phyloP scores from a whole-genome alignment of 92 coral and sea anemone species.

The Porites cylindrica region DNA sequence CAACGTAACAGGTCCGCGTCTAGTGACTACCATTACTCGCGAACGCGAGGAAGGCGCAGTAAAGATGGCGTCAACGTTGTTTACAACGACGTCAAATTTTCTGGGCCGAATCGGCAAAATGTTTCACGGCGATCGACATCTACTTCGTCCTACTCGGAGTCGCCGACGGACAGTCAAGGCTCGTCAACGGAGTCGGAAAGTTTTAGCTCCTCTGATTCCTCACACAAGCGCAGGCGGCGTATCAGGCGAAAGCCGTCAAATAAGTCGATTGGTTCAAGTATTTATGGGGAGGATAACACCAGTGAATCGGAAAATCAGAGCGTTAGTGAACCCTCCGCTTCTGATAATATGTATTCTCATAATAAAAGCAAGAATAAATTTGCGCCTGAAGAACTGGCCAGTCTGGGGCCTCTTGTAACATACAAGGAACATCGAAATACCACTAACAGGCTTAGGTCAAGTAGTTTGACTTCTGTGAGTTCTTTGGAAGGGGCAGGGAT shows the following conservation, averaged over 20 bases:
- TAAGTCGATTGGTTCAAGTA: slow-evolving; percentile 89
- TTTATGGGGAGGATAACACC: slow-evolving; percentile 90
- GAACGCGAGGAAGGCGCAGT: slow-evolving; percentile 56
- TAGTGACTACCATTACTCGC: slow-evolving; percentile 45
- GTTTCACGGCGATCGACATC: slow-evolving; percentile 19
- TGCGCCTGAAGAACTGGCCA: slow-evolving; percentile 20
- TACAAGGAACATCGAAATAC: slow-evolving; percentile 56
- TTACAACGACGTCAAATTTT: slow-evolving; percentile 48
- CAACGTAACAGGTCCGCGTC: slow-evolving; percentile 66
- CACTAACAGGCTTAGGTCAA: slow-evolving; percentile 83
- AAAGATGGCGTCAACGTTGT: slow-evolving; percentile 52
- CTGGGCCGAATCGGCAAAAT: slow-evolving; percentile 39
- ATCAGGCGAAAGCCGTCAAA: slow-evolving; percentile 83
- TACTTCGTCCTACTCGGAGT: slow-evolving; percentile 26
- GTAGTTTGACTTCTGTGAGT: slow-evolving; percentile 99
- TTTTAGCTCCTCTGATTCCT: slow-evolving; percentile 72
- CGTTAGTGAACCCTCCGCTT: slow-evolving; percentile 26
- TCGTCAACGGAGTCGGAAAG: slow-evolving; percentile 84
- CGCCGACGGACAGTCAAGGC: slow-evolving; percentile 48
- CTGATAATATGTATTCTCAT: slow-evolving; percentile 44
- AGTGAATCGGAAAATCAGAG: slow-evolving; percentile 72
- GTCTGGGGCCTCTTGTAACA: slow-evolving; percentile 12
- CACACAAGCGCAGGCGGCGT: slow-evolving; percentile 87
- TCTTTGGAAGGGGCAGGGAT: slow-evolving; percentile 82
- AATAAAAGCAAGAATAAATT: slow-evolving; percentile 33